phyloP scores from a whole-genome alignment of 2,797 vertebrate genomes.

The Artibeus lituratus region DNA sequence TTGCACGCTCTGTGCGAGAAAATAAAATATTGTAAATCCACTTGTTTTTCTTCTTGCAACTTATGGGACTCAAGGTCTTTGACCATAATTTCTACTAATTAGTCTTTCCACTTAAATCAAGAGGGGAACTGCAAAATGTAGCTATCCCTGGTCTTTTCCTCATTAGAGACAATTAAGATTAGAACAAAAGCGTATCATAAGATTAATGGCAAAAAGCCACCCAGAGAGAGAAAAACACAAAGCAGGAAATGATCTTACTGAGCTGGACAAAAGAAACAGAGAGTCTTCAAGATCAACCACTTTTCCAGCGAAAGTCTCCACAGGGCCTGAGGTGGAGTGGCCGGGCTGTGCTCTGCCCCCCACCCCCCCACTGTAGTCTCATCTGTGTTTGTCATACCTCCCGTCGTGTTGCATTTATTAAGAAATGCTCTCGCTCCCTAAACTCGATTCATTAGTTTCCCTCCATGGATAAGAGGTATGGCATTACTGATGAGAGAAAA shows the following conservation, averaged over 20 bases:
- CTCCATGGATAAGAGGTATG: constrained; percentile 77
- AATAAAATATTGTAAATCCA: constrained; percentile 21
- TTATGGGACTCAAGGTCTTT: constrained; percentile 40
- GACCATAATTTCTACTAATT: constrained; percentile 70
- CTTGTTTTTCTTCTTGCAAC: constrained; percentile 42
- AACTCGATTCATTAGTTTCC: constrained; percentile 78
- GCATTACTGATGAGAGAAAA: constrained; percentile 73
- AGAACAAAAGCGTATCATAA: constrained; percentile 89
- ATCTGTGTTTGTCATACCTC: constrained; percentile 69
- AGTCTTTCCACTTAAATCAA: constrained; percentile 75
- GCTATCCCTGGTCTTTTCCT: constrained; percentile 85
- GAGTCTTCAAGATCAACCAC: constrained; percentile 65
- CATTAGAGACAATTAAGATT: constrained; percentile 93
- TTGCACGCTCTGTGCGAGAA: background rate
- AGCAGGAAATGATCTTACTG: constrained; percentile 85
- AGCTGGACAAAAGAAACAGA: constrained; percentile 75
- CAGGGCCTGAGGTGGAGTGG: background rate
- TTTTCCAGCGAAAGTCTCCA: background rate
- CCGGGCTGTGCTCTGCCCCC: constrained; percentile 32
- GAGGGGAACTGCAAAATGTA: constrained; percentile 73
- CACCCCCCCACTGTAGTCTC: constrained; percentile 57
- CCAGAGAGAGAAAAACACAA: constrained; percentile 84
- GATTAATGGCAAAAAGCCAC: constrained; percentile 91
- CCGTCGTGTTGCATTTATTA: constrained; percentile 74
- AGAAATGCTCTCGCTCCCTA: constrained; percentile 70